Evolutionary conservation across 2,888 invertebrate genomes (phyloP).

Genomic region (Latrodectus hesperus): DNA sequence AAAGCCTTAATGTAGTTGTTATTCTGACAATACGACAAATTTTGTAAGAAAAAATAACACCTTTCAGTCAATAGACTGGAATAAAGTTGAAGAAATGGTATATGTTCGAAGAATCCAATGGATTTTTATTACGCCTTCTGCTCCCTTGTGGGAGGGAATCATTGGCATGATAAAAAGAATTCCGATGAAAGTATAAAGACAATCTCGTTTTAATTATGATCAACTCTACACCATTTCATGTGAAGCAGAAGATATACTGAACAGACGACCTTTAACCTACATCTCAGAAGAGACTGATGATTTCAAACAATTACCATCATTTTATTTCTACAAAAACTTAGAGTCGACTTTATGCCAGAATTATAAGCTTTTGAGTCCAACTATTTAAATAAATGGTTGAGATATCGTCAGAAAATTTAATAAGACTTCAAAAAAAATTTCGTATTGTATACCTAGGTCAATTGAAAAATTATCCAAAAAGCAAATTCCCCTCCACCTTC

Average conservation of each 20-base stretch:
- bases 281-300: constrained; percentile 32
- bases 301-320: constrained; percentile 9
- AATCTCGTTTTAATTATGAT: constrained; percentile 28
- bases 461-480: constrained; percentile 2
- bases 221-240: constrained; percentile 35
- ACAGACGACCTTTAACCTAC: constrained; percentile 56
- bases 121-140: constrained; percentile 49
- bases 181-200: constrained; percentile 42
- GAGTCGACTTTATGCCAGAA: neutral
- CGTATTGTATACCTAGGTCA: constrained; percentile 4
- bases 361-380: neutral
- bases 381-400: constrained; percentile 4
- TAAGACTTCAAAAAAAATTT: neutral
- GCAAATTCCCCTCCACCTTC: constrained; percentile 5
- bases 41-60: neutral
- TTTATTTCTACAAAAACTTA: constrained; percentile 25
- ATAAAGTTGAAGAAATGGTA: neutral
- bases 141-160: constrained; percentile 58
- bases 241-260: constrained; percentile 43
- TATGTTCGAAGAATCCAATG: constrained; percentile 33
- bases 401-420: neutral
- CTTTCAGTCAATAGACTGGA: constrained; percentile 5
- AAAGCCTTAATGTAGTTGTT: too few relatives aligned
- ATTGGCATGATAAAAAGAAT: constrained; percentile 31
- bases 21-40: neutral